Evolutionary conservation across 2,113 vertebrate species (phyloP), one percentile per base, ranked within the genome.

Genomic region (Leptodactylus fuscus): DNA sequence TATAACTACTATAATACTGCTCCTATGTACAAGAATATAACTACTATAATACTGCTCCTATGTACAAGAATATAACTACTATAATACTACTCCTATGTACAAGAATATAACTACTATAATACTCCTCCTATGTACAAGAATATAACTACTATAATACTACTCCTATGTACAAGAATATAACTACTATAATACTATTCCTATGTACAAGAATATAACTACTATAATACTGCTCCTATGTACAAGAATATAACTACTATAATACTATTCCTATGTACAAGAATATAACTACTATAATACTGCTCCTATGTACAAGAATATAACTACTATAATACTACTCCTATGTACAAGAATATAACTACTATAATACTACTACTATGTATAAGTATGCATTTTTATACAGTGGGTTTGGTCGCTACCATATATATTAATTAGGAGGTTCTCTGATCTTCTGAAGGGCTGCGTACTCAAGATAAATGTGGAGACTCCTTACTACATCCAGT

Each of bases 171-270:
- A 55, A 55, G 20, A 55, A 55, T 55, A 55, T 55, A 55, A 55
- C 53, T 55, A 55, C 53, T 55, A 55, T 55, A 55, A 55, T 55
- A 55, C 53, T n/a, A 6, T 22, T n/a, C 53, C 53, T 55, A 55
- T 55, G 22, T 55, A 55, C 20, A 55, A 55, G 53, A 55, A n/a
- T 55, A 55, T 55, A 55, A 55, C 53, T 55, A 55, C 53, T 55
- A 55, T 55, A 55, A 55, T 55, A 55, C 53, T n/a, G 20, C 53
- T n/a, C 53, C 53, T n/a, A 55, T 55, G 22, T 55, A 55, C 53
- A 55, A 55, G 53, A 55, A 55, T 55, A 55, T 55, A 55, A 55
- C 53, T n/a, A 55, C 53, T 55, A 55, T 55, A 55, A 55, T 55
- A 55, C 20, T 55, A 22, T 11, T 8, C 53, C 53, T 55, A 55